Percentiles rank a stretch among this genome's conserved stretches.
Conservation (phyloP, 2,113 vertebrate species). For the Pholis gunnellus region DNA sequence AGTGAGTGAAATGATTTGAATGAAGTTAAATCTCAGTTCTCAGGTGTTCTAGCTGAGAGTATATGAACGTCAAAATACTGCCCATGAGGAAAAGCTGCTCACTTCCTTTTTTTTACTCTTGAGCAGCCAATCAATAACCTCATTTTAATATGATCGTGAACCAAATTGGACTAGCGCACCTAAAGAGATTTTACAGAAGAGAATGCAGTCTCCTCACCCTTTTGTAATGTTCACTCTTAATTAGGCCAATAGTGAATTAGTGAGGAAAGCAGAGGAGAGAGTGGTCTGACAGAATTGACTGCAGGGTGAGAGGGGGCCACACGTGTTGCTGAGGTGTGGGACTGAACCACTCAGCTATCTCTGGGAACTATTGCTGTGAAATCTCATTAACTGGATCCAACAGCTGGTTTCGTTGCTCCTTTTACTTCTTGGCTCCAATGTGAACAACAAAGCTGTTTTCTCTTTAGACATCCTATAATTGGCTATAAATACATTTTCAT, state of each 20-base stretch:
- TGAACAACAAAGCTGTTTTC: conserved; percentile 30
- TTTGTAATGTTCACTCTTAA: conserved; percentile 18
- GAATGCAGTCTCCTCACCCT: background rate
- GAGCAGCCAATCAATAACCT: conserved; percentile 44
- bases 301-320: conserved; percentile 11
- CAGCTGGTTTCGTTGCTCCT: conserved; percentile 44
- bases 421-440: conserved; percentile 14
- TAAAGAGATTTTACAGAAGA: conserved; percentile 11
- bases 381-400: conserved; percentile 55
- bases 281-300: conserved; percentile 10
- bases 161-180: conserved; percentile 28
- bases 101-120: conserved; percentile 8
- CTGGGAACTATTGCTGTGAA: conserved; percentile 30
- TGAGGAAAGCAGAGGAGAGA: background rate
- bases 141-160: conserved; percentile 26
- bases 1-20: background rate
- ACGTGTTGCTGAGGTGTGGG: conserved; percentile 6
- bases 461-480: conserved; percentile 30
- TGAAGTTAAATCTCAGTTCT: background rate
- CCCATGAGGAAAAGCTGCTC: conserved; percentile 43
- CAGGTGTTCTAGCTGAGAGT: conserved; percentile 19
- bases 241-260: conserved; percentile 27
- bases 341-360: conserved; percentile 5
- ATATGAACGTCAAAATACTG: conserved; percentile 41
- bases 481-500: conserved; percentile 27